phyloP scores from a whole-genome alignment of 2,797 vertebrate species.

The Typhlichthys eigenmanni region DNA sequence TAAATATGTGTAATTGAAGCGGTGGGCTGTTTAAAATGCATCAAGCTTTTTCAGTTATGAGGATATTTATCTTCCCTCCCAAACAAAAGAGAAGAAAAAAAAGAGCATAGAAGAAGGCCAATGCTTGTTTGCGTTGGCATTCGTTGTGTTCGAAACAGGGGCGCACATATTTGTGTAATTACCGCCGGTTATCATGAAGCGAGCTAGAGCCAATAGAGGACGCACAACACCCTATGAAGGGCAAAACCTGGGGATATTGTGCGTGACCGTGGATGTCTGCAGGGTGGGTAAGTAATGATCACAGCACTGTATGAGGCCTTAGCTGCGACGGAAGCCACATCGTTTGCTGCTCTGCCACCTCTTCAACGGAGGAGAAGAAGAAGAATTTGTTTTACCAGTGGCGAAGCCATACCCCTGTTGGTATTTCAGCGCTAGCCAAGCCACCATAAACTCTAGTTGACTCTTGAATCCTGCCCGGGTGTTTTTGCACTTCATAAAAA shows the following conservation, averaged over 20 bases:
- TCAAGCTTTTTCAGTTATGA: slow-evolving; percentile 70
- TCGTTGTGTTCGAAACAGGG: slow-evolving; percentile 4
- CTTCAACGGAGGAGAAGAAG: slow-evolving; percentile 57
- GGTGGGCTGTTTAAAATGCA: slow-evolving; percentile 77
- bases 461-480: slow-evolving; percentile 35
- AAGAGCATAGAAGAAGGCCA: slow-evolving; percentile 58
- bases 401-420: slow-evolving; percentile 18
- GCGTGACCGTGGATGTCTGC: slow-evolving; percentile 71
- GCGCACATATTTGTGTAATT: slow-evolving; percentile 54
- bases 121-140: slow-evolving; percentile 1
- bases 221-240: slow-evolving; percentile 73
- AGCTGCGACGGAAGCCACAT: slow-evolving; percentile 52
- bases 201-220: slow-evolving; percentile 51
- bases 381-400: slow-evolving; percentile 1
- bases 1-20: slow-evolving; percentile 79
- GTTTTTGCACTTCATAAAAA: slow-evolving; percentile 54
- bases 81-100: slow-evolving; percentile 52
- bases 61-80: slow-evolving; percentile 77
- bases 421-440: slow-evolving; percentile 36
- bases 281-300: slow-evolving; percentile 72
- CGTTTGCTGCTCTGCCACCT: slow-evolving; percentile 54
- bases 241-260: slow-evolving; percentile 70
- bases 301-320: slow-evolving; percentile 55
- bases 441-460: slow-evolving; percentile 37
- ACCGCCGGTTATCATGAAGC: slow-evolving; percentile 67